Conservation (phyloP, 2,113 vertebrate species). For the Cyanoramphus novaezelandiae region DNA sequence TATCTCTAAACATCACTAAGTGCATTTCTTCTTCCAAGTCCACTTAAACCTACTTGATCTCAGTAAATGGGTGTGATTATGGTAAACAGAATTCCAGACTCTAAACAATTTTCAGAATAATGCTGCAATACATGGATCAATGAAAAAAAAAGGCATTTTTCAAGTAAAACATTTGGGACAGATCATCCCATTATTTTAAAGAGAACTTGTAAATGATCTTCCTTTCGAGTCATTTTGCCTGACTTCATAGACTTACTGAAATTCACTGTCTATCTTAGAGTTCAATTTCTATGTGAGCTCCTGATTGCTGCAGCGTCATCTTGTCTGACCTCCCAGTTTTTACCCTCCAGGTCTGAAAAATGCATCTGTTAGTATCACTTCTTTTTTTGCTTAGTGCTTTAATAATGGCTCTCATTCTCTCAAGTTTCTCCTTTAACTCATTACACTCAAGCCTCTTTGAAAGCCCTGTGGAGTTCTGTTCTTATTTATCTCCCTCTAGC, state of each 20-base stretch:
- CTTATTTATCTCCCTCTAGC: background rate
- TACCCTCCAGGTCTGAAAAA: background rate
- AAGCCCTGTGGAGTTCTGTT: background rate
- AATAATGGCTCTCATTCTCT: background rate
- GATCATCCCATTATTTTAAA: background rate
- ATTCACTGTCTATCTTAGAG: background rate
- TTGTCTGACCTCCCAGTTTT: background rate
- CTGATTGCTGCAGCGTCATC: background rate
- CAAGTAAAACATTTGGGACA: background rate
- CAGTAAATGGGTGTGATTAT: background rate
- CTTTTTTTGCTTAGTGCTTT: background rate
- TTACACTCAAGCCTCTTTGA: background rate
- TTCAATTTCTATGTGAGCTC: background rate
- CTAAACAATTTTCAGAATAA: background rate
- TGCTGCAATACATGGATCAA: background rate
- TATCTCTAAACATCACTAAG: background rate
- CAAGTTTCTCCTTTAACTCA: background rate
- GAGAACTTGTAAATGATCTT: background rate
- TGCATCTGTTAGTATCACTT: background rate
- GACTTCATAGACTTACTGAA: background rate
- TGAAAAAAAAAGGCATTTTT: background rate
- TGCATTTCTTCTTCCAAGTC: background rate
- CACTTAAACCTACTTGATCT: background rate
- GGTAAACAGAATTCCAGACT: background rate
- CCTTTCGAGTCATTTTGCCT: background rate